These are phyloP conservation scores for Aptenodytes patagonicus DNA, from an alignment of 2,113 vertebrate genomes.

Conservation along the genomic window DNA sequence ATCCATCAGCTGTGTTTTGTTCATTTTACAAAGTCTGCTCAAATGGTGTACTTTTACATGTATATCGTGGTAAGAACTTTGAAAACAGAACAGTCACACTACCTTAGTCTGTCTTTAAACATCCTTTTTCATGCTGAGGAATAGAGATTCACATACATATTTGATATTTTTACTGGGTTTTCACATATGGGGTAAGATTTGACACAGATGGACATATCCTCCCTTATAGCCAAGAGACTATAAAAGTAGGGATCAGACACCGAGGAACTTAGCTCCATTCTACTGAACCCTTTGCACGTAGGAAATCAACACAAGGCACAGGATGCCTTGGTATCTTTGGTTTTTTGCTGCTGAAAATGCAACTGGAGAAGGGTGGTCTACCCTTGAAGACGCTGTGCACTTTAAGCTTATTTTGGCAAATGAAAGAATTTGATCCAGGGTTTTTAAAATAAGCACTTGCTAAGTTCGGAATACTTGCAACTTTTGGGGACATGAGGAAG, in stretches of 20 bases:
- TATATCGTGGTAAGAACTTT: neutral
- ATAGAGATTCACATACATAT: neutral
- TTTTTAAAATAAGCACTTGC: neutral
- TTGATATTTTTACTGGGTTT: neutral
- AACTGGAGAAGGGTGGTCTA: neutral
- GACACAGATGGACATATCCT: neutral
- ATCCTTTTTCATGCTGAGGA: neutral
- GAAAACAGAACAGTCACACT: neutral
- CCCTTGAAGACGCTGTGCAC: rapidly evolving
- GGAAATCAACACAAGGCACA: neutral
- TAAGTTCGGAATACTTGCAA: neutral
- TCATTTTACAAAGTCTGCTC: neutral
- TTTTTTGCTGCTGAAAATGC: neutral
- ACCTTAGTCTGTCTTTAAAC: neutral
- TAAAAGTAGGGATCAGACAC: neutral
- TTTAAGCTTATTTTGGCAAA: neutral
- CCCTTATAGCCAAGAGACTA: neutral
- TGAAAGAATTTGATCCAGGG: neutral
- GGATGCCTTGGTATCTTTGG: neutral
- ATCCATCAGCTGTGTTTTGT: neutral
- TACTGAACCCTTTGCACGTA: neutral
- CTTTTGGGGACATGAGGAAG: neutral
- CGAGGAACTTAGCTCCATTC: neutral
- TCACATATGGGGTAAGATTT: neutral
- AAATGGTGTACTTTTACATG: neutral